Conservation (phyloP, 1,140 invertebrate genomes). For the Tetramorium parvispinum region DNA sequence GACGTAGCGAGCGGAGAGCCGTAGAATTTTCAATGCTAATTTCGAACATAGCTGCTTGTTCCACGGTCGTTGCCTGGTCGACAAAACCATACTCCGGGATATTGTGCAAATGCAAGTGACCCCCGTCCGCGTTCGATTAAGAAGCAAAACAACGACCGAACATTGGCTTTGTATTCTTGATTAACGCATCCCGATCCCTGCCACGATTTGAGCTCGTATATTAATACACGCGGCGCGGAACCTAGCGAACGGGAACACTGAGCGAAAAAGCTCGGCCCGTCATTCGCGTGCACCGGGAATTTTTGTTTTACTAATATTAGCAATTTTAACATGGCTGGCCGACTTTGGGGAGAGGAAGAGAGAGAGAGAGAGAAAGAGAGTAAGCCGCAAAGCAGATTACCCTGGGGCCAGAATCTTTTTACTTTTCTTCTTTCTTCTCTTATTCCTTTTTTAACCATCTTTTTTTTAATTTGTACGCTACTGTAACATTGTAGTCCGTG, state of each 20-base stretch:
- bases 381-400: constrained; percentile 64
- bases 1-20: constrained; percentile 27
- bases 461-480: constrained; percentile 70
- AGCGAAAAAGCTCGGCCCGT: constrained; percentile 42
- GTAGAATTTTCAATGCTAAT: constrained; percentile 70
- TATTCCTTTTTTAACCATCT: constrained; percentile 6
- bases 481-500: constrained; percentile 59
- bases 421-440: constrained; percentile 49
- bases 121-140: constrained; percentile 45
- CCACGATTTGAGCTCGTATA: constrained; percentile 12
- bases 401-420: constrained; percentile 53
- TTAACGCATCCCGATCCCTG: constrained; percentile 28
- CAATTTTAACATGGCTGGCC: constrained; percentile 65
- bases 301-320: constrained; percentile 71
- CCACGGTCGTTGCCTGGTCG: constrained; percentile 7
- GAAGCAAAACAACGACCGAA: constrained; percentile 26
- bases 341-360: constrained; percentile 26
- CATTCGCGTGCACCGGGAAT: constrained; percentile 42
- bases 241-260: neutral
- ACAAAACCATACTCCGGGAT: constrained; percentile 45
- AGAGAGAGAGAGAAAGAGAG: neutral
- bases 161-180: constrained; percentile 42
- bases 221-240: constrained; percentile 23
- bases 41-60: constrained; percentile 57
- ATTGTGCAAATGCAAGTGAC: constrained; percentile 62